phyloP scores from a whole-genome alignment of 2,797 vertebrate genomes.

The Urosaurus nigricauda region DNA sequence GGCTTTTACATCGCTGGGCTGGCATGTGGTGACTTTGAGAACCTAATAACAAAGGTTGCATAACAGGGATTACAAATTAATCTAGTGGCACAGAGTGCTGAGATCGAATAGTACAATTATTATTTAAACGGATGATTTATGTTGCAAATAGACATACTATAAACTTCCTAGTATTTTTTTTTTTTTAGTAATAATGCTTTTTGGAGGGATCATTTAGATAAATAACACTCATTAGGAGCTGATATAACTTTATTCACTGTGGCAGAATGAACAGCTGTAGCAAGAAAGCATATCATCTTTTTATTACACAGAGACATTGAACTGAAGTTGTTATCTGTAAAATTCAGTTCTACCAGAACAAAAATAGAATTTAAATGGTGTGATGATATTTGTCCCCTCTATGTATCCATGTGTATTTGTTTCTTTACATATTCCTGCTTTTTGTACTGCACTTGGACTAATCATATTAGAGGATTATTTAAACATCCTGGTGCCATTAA shows the following conservation, averaged over 20 bases:
- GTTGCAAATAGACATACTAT: background rate
- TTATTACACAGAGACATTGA: background rate
- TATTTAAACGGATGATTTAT: background rate
- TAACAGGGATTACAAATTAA: conserved; percentile 23
- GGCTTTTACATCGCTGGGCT: conserved; percentile 29
- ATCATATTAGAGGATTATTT: background rate
- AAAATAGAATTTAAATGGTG: background rate
- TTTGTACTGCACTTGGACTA: background rate
- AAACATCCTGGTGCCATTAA: background rate
- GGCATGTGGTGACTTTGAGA: conserved; percentile 3
- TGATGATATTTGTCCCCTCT: background rate
- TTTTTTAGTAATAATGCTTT: conserved; percentile 9
- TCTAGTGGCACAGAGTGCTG: conserved; percentile 16
- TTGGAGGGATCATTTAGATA: background rate
- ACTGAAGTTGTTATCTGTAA: conserved; percentile 28
- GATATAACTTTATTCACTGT: background rate
- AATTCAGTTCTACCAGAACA: background rate
- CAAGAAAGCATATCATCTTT: background rate
- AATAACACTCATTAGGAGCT: background rate
- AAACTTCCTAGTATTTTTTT: conserved; percentile 4
- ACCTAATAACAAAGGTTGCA: conserved; percentile 8
- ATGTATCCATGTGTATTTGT: background rate
- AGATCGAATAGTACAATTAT: conserved; percentile 1
- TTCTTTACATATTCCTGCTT: background rate
- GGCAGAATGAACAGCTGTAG: background rate